Percentiles rank a stretch among this genome's conserved stretches.
phyloP scores from a whole-genome alignment of 2,888 invertebrate genomes.

The Camponotus fellah region DNA sequence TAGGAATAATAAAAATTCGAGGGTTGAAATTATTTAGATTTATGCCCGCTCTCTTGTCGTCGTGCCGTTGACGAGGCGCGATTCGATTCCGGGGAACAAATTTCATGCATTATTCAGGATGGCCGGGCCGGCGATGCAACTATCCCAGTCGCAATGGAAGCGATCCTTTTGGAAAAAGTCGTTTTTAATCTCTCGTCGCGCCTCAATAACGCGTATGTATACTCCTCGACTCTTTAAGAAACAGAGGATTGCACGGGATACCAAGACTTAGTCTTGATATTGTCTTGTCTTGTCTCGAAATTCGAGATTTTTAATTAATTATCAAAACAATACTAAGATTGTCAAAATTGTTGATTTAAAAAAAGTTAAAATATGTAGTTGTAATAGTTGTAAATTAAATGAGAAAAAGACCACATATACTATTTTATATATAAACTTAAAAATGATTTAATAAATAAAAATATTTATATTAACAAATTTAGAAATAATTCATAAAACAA shows the following conservation, averaged over 20 bases:
- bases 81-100: conserved; percentile 84
- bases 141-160: conserved; percentile 77
- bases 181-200: conserved; percentile 75
- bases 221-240: conserved; percentile 55
- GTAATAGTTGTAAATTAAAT: too few relatives aligned
- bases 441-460: too few relatives aligned
- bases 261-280: too few relatives aligned
- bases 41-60: conserved; percentile 83
- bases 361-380: too few relatives aligned
- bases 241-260: neutral
- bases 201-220: conserved; percentile 68
- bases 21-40: conserved; percentile 84
- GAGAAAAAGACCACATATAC: too few relatives aligned
- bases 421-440: too few relatives aligned
- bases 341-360: too few relatives aligned
- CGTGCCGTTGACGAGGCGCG: conserved; percentile 81
- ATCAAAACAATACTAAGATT: too few relatives aligned
- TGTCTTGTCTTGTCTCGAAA: too few relatives aligned
- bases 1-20: conserved; percentile 83
- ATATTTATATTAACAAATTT: too few relatives aligned
- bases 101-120: conserved; percentile 85
- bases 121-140: conserved; percentile 73
- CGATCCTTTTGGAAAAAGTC: conserved; percentile 79
- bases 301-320: too few relatives aligned
- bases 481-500: too few relatives aligned